A percentile compares a stretch with the other conserved stretches of the same genome.
These are phyloP conservation scores for Pyrgilauda ruficollis DNA, from an alignment of 2,113 vertebrate genomes.

Conservation along the genomic window DNA sequence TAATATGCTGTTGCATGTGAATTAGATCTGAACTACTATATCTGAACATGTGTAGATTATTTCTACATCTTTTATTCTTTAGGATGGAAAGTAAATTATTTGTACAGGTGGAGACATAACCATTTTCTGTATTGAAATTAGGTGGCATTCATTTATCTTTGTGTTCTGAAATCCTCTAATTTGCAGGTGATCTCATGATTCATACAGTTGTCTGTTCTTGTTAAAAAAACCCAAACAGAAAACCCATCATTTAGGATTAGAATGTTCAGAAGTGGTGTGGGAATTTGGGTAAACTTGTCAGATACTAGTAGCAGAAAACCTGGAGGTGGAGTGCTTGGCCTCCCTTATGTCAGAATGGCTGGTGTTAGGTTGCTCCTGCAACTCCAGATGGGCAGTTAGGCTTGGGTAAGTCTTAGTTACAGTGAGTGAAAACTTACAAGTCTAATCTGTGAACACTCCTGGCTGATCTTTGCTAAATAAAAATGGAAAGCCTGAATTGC, in stretches of 20 bases:
- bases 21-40: background rate
- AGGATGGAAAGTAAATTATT: background rate
- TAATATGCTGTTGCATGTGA: background rate
- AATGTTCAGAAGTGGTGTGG: background rate
- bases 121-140: background rate
- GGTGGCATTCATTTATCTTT: background rate
- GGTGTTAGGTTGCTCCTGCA: background rate
- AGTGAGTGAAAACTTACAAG: background rate
- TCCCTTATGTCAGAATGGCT: background rate
- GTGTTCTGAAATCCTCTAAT: background rate
- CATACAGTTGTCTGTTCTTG: background rate
- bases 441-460: background rate
- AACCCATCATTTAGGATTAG: background rate
- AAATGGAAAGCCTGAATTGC: background rate
- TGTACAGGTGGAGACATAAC: background rate
- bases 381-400: background rate
- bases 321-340: background rate
- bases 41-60: background rate
- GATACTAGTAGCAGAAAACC: background rate
- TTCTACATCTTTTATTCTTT: background rate
- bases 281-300: background rate
- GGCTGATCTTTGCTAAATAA: background rate
- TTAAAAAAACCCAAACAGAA: background rate
- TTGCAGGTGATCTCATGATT: background rate
- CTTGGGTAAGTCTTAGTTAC: background rate